Base-by-base conservation (phyloP, 2,888 invertebrate species). In the Andrena dorsata region DNA sequence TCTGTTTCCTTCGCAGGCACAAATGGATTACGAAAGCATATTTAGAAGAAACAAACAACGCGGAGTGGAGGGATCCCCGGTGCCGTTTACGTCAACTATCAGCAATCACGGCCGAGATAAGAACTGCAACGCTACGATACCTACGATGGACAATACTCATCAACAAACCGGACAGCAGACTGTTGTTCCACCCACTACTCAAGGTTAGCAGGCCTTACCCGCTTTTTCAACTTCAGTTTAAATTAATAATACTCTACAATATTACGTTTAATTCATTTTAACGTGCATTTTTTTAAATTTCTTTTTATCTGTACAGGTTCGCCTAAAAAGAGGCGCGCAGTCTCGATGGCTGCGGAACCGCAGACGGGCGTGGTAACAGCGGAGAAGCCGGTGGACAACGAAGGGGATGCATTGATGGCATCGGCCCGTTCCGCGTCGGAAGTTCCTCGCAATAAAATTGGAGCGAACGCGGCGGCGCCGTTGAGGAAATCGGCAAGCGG, bases 51-150 rank as follows among this genome's bases (percentile, higher is more conserved):
- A 90, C 95, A 95, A 84, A 95, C 96, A 56, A 95, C 96, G 66
- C 95, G 91, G 91, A 65, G 90, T 91, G 64, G 93, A 93, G 88
- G 92, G 91, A 80, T 91, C 92, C 30, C 89, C 91, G 80, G 90
- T 91, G 76, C 92, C 93, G 73, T 92, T 92, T 78, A 90, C 92
- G 56, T 91, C 93, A 16, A 89, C 92, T 56, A 91, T 92, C 72
- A 92, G 92, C 76, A 93, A 93, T 91, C 93, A 92, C 69, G 92
- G 92, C 41, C 89, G 93, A 76, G 96, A 96, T 92, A 96, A 96
- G 92, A 96, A 96, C 93, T 96, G 96, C 90, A 96, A 96, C 94
- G 96, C 96, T 32, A 96, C 96, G 16, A 91, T 94, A 86, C 95
- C 95, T 64, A 94, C 94, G 53, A 93, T 91, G 64, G 93, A 94